Base-by-base conservation (phyloP, 2,888 invertebrate genomes). In the Campaea margaritaria region DNA sequence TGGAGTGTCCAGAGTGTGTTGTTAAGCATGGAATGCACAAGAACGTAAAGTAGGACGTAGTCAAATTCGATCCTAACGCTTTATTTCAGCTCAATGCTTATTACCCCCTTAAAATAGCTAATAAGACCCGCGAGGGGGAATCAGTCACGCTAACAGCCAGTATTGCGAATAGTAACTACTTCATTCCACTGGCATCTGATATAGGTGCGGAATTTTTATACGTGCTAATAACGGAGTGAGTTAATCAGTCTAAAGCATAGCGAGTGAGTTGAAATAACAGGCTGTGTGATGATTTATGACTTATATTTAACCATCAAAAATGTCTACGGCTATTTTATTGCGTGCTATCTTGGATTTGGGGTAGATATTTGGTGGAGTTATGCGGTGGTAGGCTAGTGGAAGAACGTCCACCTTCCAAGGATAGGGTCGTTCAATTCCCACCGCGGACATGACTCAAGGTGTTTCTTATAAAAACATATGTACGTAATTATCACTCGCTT, bases 71-170 rank as follows among this genome's bases (percentile, higher is more conserved):
- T 10, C 45, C 45, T 27, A 2, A 31, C 58, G 55, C 55, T 56
- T 64, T 51, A 56, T 60, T 67, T 51, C 42, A 56, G 52, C 58
- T 50, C 9, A 41, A 62, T 48, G 65, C 58, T 58, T 58, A 62
- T 60, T 58, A 41, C 63, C 12, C 39, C 12, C 36, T 36, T 36
- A 36, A 36, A 36, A 36, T 15, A 34, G 31, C 42, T 42, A 14
- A 36, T 41, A 50, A 9, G 31, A 31, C 2, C 31, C 31, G 10
- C 10, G 31, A 31, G 2, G 27, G 7, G 27, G 31, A 31, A 31
- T 9, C 31, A 58, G 69, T 69, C 69, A 69, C 69, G 69, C 67
- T 56, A 69, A 10, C 46, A 10, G 7, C 16, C 7, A 36, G 12
- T 3, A 16, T 34, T 41, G 42, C 27, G 58, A 54, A 49, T 49